A percentile compares a stretch with the other conserved stretches of the same genome.
Evolutionary conservation across 2,888 invertebrate genomes (phyloP).

Genomic region (Thecophora atra): DNA sequence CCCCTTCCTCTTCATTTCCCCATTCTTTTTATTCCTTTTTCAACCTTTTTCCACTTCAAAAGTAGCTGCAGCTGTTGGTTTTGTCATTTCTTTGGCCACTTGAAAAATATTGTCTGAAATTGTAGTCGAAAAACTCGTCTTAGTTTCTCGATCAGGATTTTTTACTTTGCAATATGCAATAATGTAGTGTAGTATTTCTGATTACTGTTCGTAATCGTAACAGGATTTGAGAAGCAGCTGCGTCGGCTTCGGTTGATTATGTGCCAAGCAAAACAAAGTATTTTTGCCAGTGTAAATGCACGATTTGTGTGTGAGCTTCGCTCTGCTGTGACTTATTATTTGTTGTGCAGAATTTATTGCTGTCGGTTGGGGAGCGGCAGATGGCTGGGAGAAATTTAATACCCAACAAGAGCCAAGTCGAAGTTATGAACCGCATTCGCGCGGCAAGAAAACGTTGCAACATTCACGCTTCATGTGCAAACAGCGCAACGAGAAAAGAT

Average conservation of each 20-base stretch:
- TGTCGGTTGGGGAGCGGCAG: neutral
- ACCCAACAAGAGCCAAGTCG: neutral
- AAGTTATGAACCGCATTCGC: too few species aligned
- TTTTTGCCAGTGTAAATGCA: neutral
- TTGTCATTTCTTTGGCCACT: neutral
- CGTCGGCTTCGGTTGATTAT: neutral
- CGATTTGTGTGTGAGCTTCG: neutral
- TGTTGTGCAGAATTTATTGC: neutral
- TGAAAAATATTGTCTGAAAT: neutral
- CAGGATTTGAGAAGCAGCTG: neutral
- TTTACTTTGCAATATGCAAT: neutral
- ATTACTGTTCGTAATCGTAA: too few species aligned
- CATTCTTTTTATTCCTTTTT: neutral
- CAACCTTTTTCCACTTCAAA: neutral
- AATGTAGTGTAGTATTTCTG: too few species aligned
- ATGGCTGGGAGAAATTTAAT: neutral
- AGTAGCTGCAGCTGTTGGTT: neutral
- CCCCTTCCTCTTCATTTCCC: neutral
- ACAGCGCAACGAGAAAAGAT: too few species aligned
- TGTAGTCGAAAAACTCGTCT: slow-evolving; percentile 22
- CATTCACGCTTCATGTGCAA: too few species aligned
- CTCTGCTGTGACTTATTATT: neutral
- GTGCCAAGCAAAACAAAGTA: neutral
- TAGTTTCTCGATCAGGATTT: neutral
- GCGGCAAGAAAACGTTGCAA: too few species aligned